phyloP scores from a whole-genome alignment of 2,113 vertebrate species.

The Eulemur macaco region DNA sequence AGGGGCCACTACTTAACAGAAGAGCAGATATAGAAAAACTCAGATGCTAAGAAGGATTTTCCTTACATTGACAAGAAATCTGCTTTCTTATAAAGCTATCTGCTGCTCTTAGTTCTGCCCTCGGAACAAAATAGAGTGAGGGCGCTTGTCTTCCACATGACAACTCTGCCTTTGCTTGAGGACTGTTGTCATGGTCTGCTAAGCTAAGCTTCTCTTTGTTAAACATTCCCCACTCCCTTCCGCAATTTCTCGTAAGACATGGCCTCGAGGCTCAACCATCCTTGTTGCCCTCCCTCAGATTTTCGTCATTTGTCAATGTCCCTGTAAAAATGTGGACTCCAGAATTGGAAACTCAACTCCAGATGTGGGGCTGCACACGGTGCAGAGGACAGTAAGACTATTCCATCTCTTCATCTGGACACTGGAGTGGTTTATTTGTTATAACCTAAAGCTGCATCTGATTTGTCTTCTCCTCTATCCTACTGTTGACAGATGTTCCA shows the following conservation, averaged over 20 bases:
- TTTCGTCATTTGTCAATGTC: conserved; percentile 72
- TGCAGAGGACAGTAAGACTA: no score
- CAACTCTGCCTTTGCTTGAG: neutral
- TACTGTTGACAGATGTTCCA: neutral
- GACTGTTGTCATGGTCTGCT: neutral
- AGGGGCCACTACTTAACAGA: neutral
- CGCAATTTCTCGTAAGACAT: neutral
- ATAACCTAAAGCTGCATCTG: neutral
- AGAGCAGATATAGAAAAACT: neutral
- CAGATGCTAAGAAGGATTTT: neutral
- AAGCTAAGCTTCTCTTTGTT: conserved; percentile 33
- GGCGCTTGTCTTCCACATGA: no score
- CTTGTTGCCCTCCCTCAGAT: neutral
- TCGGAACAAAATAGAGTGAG: neutral
- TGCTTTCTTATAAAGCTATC: neutral
- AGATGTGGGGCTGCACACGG: neutral
- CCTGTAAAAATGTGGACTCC: neutral
- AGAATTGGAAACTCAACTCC: neutral
- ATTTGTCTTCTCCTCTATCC: neutral
- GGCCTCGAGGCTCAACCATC: neutral
- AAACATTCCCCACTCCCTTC: neutral
- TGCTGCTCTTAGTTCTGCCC: neutral
- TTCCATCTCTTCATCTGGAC: neutral
- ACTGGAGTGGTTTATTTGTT: neutral
- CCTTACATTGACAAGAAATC: neutral